A percentile compares a stretch with the other conserved stretches of the same genome.
Conservation (phyloP, 2,888 invertebrate genomes). For the Stenurella melanura region DNA sequence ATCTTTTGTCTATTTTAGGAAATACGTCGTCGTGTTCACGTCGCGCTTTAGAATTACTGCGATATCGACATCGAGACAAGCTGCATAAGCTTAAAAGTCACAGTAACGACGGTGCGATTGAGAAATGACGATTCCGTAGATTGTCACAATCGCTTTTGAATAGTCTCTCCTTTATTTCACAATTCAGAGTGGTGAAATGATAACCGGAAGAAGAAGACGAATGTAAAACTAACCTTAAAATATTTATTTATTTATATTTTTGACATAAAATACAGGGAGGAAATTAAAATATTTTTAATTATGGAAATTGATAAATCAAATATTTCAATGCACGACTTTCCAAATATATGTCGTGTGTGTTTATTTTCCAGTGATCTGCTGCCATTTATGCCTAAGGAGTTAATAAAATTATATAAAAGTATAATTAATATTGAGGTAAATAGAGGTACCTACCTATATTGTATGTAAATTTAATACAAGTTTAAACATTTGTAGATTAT, state of each 20-base stretch:
- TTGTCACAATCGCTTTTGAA: too few species aligned
- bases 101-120: too few species aligned
- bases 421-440: conserved; percentile 49
- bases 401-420: conserved; percentile 39
- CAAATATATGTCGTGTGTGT: conserved; percentile 50
- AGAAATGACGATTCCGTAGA: too few species aligned
- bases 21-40: too few species aligned
- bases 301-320: conserved; percentile 5
- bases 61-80: too few species aligned
- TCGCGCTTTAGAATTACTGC: too few species aligned
- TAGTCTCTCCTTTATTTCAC: too few species aligned
- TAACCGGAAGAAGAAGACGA: not conserved
- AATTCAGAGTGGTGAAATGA: too few species aligned
- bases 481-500: conserved; percentile 41
- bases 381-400: conserved; percentile 31
- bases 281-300: not conserved
- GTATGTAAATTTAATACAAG: not conserved
- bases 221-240: not conserved
- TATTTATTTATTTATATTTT: not conserved
- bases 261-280: not conserved
- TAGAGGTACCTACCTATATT: not conserved
- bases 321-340: conserved; percentile 37
- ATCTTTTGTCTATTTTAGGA: too few species aligned
- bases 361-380: conserved; percentile 43
- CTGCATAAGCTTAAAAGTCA: too few species aligned